These are phyloP conservation scores for Spermophilus dauricus DNA, from an alignment of 2,113 vertebrate species.

Conservation along the genomic window DNA sequence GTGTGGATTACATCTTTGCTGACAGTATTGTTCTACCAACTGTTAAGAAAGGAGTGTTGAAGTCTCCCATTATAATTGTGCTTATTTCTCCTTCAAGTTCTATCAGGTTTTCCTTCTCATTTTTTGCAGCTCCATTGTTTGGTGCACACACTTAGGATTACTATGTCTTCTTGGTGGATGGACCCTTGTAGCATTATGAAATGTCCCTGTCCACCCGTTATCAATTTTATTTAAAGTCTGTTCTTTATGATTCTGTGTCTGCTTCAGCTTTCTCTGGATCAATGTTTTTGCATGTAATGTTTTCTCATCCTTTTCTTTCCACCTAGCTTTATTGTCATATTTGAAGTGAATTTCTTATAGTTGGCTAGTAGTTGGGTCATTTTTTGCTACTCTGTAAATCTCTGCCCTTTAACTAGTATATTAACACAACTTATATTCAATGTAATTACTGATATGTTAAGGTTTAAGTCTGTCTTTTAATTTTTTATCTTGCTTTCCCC, in stretches of 20 bases:
- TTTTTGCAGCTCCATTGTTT: background rate
- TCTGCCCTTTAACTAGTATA: background rate
- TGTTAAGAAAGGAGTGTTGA: background rate
- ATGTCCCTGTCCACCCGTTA: background rate
- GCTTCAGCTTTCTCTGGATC: constrained; percentile 7
- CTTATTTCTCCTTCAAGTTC: background rate
- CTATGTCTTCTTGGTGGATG: background rate
- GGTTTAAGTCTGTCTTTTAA: background rate
- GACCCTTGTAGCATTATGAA: background rate
- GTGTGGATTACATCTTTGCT: background rate
- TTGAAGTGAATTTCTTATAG: constrained; percentile 6
- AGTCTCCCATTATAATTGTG: background rate
- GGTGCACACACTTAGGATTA: background rate
- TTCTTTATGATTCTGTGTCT: background rate
- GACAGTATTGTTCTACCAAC: background rate
- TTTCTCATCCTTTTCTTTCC: background rate
- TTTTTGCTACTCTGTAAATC: background rate
- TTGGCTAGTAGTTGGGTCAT: background rate
- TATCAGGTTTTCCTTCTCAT: background rate
- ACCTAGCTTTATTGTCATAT: background rate
- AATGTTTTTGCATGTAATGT: background rate
- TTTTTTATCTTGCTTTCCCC: background rate
- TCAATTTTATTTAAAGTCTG: background rate
- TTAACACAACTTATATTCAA: background rate
- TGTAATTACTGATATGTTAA: background rate